A percentile compares a stretch with the other conserved stretches of the same genome.
Evolutionary conservation across 2,888 invertebrate genomes (phyloP).

Genomic region (Lasioglossum marginatum): DNA sequence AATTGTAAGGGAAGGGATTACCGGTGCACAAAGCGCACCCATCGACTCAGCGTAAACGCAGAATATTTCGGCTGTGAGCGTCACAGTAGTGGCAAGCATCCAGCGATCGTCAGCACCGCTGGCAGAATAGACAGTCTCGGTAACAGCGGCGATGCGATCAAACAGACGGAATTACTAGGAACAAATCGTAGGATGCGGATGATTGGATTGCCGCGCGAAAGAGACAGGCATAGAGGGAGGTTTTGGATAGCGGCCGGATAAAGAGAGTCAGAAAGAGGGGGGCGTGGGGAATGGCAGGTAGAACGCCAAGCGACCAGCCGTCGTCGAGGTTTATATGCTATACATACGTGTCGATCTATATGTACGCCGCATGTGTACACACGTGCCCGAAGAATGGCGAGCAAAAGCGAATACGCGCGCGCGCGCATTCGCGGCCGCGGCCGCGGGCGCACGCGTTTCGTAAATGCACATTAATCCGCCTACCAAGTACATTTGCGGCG

Average conservation of each 20-base stretch:
- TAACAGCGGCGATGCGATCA: slow-evolving; percentile 75
- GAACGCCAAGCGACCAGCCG: slow-evolving; percentile 53
- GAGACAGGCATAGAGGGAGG: slow-evolving; percentile 50
- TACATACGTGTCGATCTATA: neutral
- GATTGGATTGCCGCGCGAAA: slow-evolving; percentile 78
- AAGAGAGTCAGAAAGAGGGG: slow-evolving; percentile 46
- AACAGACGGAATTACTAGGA: slow-evolving; percentile 80
- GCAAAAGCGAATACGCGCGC: slow-evolving; percentile 14
- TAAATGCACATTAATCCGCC: slow-evolving; percentile 79
- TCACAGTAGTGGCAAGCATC: neutral
- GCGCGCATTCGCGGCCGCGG: slow-evolving; percentile 39
- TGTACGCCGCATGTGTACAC: neutral
- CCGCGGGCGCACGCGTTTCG: slow-evolving; percentile 69
- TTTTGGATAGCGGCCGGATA: slow-evolving; percentile 57
- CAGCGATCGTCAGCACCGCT: slow-evolving; percentile 31
- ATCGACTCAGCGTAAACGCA: neutral
- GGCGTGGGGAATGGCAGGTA: slow-evolving; percentile 45
- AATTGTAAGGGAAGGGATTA: neutral
- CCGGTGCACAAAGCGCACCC: neutral
- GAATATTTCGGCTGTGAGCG: neutral
- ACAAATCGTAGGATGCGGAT: slow-evolving; percentile 79
- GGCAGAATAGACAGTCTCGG: slow-evolving; percentile 47
- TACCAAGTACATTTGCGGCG: slow-evolving; percentile 76
- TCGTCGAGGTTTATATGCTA: slow-evolving; percentile 65
- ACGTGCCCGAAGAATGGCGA: slow-evolving; percentile 19